Base-by-base conservation (phyloP, 1,140 invertebrate species). In the Sinella curviseta region DNA sequence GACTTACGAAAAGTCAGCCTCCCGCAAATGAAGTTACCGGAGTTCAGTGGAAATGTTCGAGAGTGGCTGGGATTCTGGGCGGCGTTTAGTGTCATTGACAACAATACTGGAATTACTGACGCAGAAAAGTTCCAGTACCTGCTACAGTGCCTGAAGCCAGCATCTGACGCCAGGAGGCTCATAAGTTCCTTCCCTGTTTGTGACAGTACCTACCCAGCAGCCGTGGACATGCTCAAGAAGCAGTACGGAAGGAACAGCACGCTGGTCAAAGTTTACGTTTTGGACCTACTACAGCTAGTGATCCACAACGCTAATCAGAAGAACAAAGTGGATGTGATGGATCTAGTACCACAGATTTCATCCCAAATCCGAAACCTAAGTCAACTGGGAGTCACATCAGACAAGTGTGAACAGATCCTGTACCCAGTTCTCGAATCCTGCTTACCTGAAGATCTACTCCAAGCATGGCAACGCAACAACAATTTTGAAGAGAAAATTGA, bases 381-480 rank as follows among this genome's bases (percentile, higher is more conserved):
- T 35, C 84, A 85, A 1, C 77, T 87, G 0, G 84, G 84, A 0
- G 85, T 87, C n/a, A 85, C 83, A 0, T 85, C 80, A 1, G 84
- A 86, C 36, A 86, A 85, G 74, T 87, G 83, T 78, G 84, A 86
- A 0, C 83, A 85, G 14, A 85, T 87, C 80, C 74, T 86, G 1
- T 86, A 84, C 73, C 86, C 85, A 0, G 76, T 87, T 4, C 84
- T 87, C 1, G 86, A 87, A 60, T 86, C 85, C 12, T 85, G 83
- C 4, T 26, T 87, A 8, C 85, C 85, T 35, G 80, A 85, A 34
- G 84, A 86, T 26, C 65, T 84, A 20, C 28, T 86, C 26, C 60
- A 82, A 26, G 79, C 82, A 0, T 86, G 85, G 86, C 82, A 86
- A 74, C 81, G 84, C 14, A 36, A n/a, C 39, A 8, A 16, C 2